phyloP scores from a whole-genome alignment of 2,797 vertebrate genomes.

The Peromyscus nudipes region DNA sequence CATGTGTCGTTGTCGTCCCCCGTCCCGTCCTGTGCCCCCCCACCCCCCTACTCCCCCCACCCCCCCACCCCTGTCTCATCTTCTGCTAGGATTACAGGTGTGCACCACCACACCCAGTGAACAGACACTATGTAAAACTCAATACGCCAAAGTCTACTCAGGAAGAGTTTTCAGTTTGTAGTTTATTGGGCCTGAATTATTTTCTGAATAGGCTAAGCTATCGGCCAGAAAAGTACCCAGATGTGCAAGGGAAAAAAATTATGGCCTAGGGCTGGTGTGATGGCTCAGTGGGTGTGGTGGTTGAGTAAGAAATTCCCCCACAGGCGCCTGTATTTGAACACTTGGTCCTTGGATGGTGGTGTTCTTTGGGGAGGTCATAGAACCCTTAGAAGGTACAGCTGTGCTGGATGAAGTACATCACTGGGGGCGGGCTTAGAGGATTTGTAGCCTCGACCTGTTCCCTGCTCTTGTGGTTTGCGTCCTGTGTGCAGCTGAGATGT shows the following conservation, averaged over 20 bases:
- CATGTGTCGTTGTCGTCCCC: too few relatives aligned
- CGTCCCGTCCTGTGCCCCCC: too few relatives aligned
- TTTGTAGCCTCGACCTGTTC: background rate
- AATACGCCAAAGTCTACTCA: background rate
- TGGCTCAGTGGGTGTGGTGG: too few relatives aligned
- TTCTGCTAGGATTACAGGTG: background rate
- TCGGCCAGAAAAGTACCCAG: background rate
- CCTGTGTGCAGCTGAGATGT: background rate
- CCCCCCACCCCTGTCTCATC: too few relatives aligned
- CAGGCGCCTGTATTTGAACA: background rate
- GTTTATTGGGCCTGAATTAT: slow-evolving; percentile 12
- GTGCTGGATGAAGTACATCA: background rate
- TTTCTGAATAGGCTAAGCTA: background rate
- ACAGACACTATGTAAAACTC: background rate
- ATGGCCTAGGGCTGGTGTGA: background rate
- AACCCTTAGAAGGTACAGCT: background rate
- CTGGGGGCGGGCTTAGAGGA: too few relatives aligned
- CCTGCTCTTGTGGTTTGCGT: background rate
- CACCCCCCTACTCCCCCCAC: too few relatives aligned
- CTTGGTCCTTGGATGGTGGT: too few relatives aligned
- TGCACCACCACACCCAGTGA: background rate
- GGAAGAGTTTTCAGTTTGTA: slow-evolving; percentile 20
- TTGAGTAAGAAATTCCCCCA: too few relatives aligned
- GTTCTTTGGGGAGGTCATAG: background rate
- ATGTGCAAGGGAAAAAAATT: background rate